These are phyloP conservation scores for Furcula furcula DNA, from an alignment of 2,888 invertebrate genomes.

Conservation along the genomic window DNA sequence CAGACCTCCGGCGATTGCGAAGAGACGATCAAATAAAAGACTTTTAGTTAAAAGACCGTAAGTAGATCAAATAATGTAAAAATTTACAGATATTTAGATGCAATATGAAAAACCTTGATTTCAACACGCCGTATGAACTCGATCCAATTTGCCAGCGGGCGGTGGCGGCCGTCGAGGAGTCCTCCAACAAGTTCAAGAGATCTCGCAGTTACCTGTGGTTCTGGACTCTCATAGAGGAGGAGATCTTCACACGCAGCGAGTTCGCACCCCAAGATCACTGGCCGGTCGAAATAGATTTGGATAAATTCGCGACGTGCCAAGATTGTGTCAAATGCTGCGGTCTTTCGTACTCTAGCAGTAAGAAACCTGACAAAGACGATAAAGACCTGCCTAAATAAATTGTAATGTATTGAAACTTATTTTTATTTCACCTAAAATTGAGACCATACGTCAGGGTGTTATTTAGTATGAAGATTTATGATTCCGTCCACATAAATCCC, in stretches of 20 bases:
- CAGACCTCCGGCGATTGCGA: too few species aligned
- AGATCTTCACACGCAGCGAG: slow-evolving; percentile 42
- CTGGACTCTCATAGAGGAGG: slow-evolving; percentile 44
- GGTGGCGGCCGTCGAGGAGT: slow-evolving; percentile 46
- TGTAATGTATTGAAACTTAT: too few species aligned
- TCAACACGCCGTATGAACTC: slow-evolving; percentile 44
- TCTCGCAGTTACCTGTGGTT: slow-evolving; percentile 55
- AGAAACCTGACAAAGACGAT: too few species aligned
- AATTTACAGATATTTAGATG: slow-evolving; percentile 59
- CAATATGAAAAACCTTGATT: slow-evolving; percentile 56
- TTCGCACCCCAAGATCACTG: slow-evolving; percentile 49
- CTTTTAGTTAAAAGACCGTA: too few species aligned
- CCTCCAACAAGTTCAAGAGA: slow-evolving; percentile 42
- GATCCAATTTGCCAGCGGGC: slow-evolving; percentile 59
- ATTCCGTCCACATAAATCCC: too few species aligned
- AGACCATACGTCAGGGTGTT: too few species aligned
- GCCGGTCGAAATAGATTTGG: slow-evolving; percentile 30
- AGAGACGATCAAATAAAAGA: not conserved
- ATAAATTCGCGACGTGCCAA: slow-evolving; percentile 20
- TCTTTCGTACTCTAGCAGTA: slow-evolving; percentile 6
- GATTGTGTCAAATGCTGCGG: slow-evolving; percentile 42
- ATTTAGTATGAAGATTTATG: too few species aligned
- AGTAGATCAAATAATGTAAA: too few species aligned
- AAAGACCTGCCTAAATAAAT: too few species aligned
- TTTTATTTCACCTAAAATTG: too few species aligned